A percentile compares a stretch with the other conserved stretches of the same genome.
These are phyloP conservation scores for Trachurus trachurus DNA, from an alignment of 2,797 vertebrate genomes.

Conservation along the genomic window DNA sequence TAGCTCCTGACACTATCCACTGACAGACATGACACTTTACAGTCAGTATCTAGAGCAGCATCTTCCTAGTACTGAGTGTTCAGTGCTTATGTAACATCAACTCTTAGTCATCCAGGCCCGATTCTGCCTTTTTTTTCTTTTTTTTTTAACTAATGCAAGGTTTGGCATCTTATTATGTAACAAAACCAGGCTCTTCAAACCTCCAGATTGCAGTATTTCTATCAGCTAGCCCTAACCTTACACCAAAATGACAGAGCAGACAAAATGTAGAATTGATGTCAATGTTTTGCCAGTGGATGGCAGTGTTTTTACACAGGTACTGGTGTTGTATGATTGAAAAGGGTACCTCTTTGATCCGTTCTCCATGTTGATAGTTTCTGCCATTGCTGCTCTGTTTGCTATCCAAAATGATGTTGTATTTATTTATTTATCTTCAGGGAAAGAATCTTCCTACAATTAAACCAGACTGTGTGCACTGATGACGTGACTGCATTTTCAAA, in stretches of 20 bases:
- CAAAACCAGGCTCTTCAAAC: constrained; percentile 44
- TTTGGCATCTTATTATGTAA: constrained; percentile 70
- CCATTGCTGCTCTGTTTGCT: rapidly evolving
- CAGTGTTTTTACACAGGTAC: constrained; percentile 63
- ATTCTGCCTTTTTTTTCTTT: constrained; percentile 39
- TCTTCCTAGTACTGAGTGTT: constrained; percentile 45
- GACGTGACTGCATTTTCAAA: not conserved
- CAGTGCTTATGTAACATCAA: constrained; percentile 74
- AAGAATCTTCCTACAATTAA: not conserved
- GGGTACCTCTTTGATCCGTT: constrained; percentile 2
- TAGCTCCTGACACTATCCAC: constrained; percentile 25
- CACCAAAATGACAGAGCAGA: constrained; percentile 9
- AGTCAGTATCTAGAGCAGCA: constrained; percentile 24
- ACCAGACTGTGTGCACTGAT: not conserved
- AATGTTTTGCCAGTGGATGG: constrained; percentile 61
- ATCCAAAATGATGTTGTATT: too few relatives aligned
- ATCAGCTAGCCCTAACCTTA: constrained; percentile 14
- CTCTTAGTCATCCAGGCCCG: constrained; percentile 69
- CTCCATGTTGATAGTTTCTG: not conserved
- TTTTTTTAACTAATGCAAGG: constrained; percentile 38
- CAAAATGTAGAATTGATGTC: not conserved
- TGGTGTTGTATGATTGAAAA: not conserved
- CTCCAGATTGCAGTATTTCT: constrained; percentile 67
- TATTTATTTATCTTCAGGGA: not conserved
- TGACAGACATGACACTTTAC: not conserved